A percentile compares a stretch with the other conserved stretches of the same genome.
Evolutionary conservation across 1,140 invertebrate genomes (phyloP).

Genomic region (Leptopilina boulardi): DNA sequence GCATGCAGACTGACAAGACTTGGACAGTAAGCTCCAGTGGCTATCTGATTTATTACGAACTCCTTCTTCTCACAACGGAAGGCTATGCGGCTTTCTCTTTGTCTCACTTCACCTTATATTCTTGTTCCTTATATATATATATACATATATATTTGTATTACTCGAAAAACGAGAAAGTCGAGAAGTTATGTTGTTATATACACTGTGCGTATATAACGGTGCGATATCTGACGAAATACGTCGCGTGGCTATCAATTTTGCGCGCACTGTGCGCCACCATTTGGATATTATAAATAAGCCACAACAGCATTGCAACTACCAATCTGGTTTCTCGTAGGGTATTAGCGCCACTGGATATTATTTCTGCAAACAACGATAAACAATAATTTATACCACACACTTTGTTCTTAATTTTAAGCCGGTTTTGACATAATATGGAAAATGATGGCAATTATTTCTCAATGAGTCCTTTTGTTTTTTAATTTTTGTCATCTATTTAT

Average conservation of each 20-base stretch:
- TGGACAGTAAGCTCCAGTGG: conserved; percentile 43
- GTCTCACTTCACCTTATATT: conserved; percentile 40
- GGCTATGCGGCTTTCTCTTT: conserved; percentile 51
- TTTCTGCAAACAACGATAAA: conserved; percentile 7
- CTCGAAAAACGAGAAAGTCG: conserved; percentile 18
- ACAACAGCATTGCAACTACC: conserved; percentile 19
- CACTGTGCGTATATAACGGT: background rate
- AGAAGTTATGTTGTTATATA: conserved; percentile 17
- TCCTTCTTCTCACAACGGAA: conserved; percentile 45
- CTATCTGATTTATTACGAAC: conserved; percentile 63
- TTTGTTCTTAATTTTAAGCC: background rate
- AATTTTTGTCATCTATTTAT: background rate
- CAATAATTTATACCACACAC: background rate
- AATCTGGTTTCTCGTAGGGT: conserved; percentile 8
- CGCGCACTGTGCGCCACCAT: conserved; percentile 37
- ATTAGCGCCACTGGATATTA: conserved; percentile 28
- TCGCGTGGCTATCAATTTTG: conserved; percentile 53
- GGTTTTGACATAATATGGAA: background rate
- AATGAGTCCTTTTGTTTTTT: background rate
- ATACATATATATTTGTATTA: conserved; percentile 20
- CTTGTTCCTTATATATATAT: background rate
- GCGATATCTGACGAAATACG: conserved; percentile 57
- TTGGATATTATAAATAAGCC: conserved; percentile 29
- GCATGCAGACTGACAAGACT: conserved; percentile 32
- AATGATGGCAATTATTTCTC: background rate